A percentile compares a stretch with the other conserved stretches of the same genome.
phyloP scores from a whole-genome alignment of 2,797 vertebrate genomes.

The Morus bassanus region DNA sequence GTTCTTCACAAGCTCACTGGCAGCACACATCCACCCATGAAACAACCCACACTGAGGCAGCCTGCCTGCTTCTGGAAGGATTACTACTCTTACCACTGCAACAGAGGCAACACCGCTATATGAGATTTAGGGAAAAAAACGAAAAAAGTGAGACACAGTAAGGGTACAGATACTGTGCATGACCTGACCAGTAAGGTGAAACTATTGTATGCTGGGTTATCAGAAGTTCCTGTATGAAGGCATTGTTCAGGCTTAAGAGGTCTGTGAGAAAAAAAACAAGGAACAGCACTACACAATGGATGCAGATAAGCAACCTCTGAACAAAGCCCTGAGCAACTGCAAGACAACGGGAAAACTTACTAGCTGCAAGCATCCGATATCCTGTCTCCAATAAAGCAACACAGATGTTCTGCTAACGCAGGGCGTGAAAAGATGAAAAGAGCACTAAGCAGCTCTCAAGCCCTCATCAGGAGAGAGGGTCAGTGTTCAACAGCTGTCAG shows the following conservation, averaged over 20 bases:
- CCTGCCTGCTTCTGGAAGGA: not conserved
- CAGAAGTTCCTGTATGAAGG: constrained; percentile 21
- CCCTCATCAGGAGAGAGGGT: not conserved
- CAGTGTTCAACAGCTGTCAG: not conserved
- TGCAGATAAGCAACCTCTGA: constrained; percentile 47
- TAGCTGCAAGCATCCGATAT: constrained; percentile 47
- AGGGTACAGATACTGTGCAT: not conserved
- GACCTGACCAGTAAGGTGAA: constrained; percentile 18
- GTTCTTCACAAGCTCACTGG: not conserved
- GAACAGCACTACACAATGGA: constrained; percentile 26
- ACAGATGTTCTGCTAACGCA: constrained; percentile 39
- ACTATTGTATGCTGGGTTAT: constrained; percentile 5
- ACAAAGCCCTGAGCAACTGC: constrained; percentile 26
- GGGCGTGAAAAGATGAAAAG: not conserved
- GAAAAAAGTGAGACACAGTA: not conserved
- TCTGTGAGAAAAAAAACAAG: not conserved
- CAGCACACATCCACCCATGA: not conserved
- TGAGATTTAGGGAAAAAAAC: not conserved
- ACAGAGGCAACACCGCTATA: not conserved
- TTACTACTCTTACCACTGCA: not conserved
- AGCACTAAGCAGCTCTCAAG: not conserved
- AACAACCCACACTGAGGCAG: not conserved
- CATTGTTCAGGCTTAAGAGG: constrained; percentile 30
- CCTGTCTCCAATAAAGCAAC: constrained; percentile 18
- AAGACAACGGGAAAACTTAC: constrained; percentile 39